Evolutionary conservation across 92 coral and sea anemone genomes (phyloP).

Genomic region (Heteractis magnifica): DNA sequence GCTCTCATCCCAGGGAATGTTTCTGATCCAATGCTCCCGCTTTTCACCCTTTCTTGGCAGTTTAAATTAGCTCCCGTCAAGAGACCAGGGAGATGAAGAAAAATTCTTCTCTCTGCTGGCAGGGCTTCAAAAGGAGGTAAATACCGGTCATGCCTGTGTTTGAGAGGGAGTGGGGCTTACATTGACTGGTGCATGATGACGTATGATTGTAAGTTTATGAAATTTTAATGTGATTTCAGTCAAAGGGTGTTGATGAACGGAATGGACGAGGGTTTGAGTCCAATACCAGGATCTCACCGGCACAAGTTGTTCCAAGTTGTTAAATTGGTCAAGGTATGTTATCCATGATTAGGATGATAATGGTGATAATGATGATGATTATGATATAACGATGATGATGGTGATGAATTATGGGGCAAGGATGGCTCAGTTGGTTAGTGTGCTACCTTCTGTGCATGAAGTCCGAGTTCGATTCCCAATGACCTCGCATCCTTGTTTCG

Average conservation of each 20-base stretch:
- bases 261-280: conserved; percentile 28
- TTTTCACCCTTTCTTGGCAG: no score
- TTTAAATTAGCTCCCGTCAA: no score
- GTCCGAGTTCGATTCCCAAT: no score
- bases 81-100: no score
- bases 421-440: no score
- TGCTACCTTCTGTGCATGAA: no score
- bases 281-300: conserved; percentile 55
- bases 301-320: conserved; percentile 50
- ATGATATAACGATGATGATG: background rate
- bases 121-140: no score
- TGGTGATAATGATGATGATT: background rate
- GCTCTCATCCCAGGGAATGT: no score
- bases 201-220: background rate
- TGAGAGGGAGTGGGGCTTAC: background rate
- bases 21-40: no score
- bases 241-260: conserved; percentile 34
- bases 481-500: no score
- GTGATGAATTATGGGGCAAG: background rate
- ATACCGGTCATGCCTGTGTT: background rate
- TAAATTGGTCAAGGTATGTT: conserved; percentile 55
- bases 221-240: conserved; percentile 18
- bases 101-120: no score
- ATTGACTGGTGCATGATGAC: background rate
- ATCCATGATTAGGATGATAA: background rate